These are phyloP conservation scores for Oreochromis niloticus DNA, from an alignment of 2,113 vertebrate genomes.

Conservation along the genomic window DNA sequence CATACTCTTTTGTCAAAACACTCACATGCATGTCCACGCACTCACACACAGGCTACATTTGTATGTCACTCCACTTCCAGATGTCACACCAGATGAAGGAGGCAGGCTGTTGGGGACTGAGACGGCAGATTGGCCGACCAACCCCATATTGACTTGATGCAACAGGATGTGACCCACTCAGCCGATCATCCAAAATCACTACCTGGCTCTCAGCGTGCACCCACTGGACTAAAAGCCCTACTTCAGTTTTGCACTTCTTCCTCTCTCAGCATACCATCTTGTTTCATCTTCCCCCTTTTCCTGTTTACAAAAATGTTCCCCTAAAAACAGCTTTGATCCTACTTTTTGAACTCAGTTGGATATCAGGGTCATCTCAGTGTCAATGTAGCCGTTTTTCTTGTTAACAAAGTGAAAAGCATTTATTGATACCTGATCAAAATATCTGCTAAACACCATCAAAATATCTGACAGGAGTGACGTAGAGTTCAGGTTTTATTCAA, in stretches of 20 bases:
- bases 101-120: neutral
- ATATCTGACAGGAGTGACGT: neutral
- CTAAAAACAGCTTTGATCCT: neutral
- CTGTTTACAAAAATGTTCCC: neutral
- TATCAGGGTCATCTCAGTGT: neutral
- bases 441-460: neutral
- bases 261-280: neutral
- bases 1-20: constrained; percentile 19
- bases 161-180: constrained; percentile 18
- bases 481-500: neutral
- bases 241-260: neutral
- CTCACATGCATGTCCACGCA: neutral
- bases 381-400: neutral
- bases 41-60: neutral
- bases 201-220: neutral
- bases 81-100: neutral
- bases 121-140: constrained; percentile 3
- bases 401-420: neutral
- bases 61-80: neutral
- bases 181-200: neutral
- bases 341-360: neutral
- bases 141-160: neutral
- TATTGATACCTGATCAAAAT: neutral
- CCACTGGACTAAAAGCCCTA: neutral
- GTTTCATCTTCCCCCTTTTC: neutral